These are phyloP conservation scores for Cercopithecus mona DNA, from an alignment of 2,113 vertebrate species.

Conservation along the genomic window DNA sequence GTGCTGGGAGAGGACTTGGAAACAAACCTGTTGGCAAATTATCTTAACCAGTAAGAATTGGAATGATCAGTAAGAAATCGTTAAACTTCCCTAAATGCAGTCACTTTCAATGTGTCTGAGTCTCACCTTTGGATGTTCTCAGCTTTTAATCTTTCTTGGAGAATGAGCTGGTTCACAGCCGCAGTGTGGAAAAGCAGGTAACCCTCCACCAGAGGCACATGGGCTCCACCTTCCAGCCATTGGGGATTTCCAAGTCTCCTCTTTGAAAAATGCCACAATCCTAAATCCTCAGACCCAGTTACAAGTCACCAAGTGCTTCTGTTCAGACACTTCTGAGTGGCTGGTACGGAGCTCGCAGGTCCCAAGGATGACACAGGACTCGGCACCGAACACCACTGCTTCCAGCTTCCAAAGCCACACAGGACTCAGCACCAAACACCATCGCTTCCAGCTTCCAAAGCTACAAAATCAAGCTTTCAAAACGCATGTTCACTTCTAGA, in stretches of 20 bases:
- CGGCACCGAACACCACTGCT: accelerated
- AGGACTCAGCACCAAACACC: not conserved
- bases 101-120: not conserved
- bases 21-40: not conserved
- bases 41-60: not conserved
- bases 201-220: too few species aligned
- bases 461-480: conserved; percentile 34
- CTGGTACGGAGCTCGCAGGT: not conserved
- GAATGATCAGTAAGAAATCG: accelerated
- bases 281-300: not conserved
- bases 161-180: not conserved
- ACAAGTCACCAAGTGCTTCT: not conserved
- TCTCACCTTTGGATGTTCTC: not conserved
- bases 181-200: not conserved
- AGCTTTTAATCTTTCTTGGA: not conserved
- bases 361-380: not conserved
- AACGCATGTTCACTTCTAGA: conserved; percentile 26
- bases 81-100: not conserved
- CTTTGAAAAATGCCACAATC: not conserved
- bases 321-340: not conserved
- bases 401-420: not conserved
- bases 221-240: not conserved
- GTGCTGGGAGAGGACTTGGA: not conserved
- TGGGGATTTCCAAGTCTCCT: not conserved
- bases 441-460: not conserved